Evolutionary conservation across 2,888 invertebrate species (phyloP), one percentile per base, ranked within the genome.

Genomic region (Drosophila meridiana): DNA sequence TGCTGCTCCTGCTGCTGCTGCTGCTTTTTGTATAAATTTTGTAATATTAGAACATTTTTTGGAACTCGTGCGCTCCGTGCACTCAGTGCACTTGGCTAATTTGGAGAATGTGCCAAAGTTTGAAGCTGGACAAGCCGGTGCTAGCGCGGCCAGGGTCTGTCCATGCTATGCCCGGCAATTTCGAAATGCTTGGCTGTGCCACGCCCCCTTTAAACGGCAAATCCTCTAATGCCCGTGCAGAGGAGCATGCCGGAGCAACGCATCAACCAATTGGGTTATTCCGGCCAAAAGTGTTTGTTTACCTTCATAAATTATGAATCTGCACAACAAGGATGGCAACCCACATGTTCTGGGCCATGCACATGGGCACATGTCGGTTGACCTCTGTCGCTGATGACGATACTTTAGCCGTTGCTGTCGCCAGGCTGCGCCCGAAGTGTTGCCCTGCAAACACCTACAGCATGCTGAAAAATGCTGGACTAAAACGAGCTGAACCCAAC

Each of bases 261-360:
- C 63, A 58, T 40, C 28, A 56, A 34, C 60, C 75, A 63, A 59
- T 67, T 63, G 59, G 58, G 58, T 38, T 57, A 42, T 42, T 20
- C 45, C 30, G 77, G 71, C 69, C 76, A 81, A 67, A 74, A 89
- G 83, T 87, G 87, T 87, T 87, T 87, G 89, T 83, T 87, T 87
- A 87, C 87, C 86, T 87, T 78, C 89, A 89, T 87, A 89, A 89
- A 89, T 87, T 87, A 89, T 89, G 86, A 89, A 87, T 89, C 72
- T 57, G 43, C 43, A 42, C 70, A 65, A 69, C 52, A 61, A 53
- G 55, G 34, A n/a, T 40, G 59, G 47, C 59, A 60, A 26, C 55
- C 55, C 78, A 78, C 81, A 78, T 81, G 81, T 80, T 77, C 57
- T 50, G 60, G 55, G 53, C 59, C 63, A 59, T 56, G 28, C 58